Evolutionary conservation across 2,888 invertebrate species (phyloP), one percentile per base, ranked within the genome.

Genomic region (Candidula unifasciata): DNA sequence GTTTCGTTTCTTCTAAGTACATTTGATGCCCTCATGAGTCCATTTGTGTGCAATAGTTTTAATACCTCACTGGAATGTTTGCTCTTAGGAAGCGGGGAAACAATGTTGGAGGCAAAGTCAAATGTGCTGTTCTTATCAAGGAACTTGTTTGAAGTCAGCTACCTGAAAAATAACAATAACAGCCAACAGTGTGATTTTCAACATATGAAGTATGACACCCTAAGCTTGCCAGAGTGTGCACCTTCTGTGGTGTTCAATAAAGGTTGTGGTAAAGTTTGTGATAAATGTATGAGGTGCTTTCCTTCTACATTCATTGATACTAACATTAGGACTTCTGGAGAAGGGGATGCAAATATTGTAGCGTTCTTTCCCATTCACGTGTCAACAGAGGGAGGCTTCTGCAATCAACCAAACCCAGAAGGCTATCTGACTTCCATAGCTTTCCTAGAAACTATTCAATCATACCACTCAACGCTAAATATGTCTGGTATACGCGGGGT

Each of bases 351-450:
- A 0, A 82, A 79, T 54, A 78, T 89, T 37, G 86, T 86, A 10
- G 89, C 87, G 10, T 87, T 73, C 8, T 87, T 89, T 21, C 89
- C 89, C n/a, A 78, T 89, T 3, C 86, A 86, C 44, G 44, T 24
- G 24, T 84, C 82, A 24, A 71, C 83, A 13, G 35, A 37, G 18
- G 27, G 52, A 21, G 35, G 74, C 10, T 54, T 52, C 33, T 83
- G 80, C 35, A 27, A 30, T 54, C 0, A 44, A 54, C 66, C 85
- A 13, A 86, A 87, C 64, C 54, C 81, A 21, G 74, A 35, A 66
- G 88, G 88, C 24, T 80, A 87, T 24, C 77, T 78, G 5, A 82
- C 87, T n/a, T 86, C 88, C 0, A 44, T 86, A 16, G 81, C 82
- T 2, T 87, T 89, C 27, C 33, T 87, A 13, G 83, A 85, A 27